These are phyloP conservation scores for Lumbricus terrestris DNA, from an alignment of 2,888 invertebrate genomes.

Conservation along the genomic window DNA sequence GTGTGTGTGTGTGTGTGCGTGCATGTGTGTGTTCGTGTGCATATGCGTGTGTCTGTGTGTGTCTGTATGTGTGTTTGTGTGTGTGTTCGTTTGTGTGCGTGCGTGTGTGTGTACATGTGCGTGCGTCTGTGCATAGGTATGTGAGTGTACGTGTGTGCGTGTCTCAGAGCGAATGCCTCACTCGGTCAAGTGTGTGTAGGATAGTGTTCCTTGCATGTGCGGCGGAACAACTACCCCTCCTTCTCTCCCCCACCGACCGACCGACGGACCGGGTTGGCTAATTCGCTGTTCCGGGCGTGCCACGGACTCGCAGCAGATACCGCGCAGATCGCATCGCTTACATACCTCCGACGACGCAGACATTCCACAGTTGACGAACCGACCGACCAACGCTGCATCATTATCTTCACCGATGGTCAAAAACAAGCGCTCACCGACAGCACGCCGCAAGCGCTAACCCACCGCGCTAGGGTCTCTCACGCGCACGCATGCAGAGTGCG, in stretches of 20 bases:
- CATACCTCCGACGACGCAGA: background rate
- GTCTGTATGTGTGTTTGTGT: background rate
- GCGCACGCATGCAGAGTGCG: too few relatives aligned
- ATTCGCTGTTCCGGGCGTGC: background rate
- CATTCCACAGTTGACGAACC: background rate
- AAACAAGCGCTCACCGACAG: background rate
- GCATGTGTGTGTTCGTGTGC: background rate
- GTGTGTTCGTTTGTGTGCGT: background rate
- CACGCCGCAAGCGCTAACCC: too few relatives aligned
- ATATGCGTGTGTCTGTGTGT: background rate
- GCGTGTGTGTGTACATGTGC: too few relatives aligned
- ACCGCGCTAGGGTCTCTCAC: too few relatives aligned
- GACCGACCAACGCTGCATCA: background rate
- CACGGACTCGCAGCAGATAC: background rate
- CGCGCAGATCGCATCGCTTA: background rate
- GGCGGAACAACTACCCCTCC: background rate
- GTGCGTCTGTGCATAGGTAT: too few relatives aligned
- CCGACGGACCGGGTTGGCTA: background rate
- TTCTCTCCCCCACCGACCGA: too few relatives aligned
- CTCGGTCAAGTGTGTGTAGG: background rate
- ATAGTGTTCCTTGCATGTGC: background rate
- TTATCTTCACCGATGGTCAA: background rate
- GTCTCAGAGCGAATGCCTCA: background rate
- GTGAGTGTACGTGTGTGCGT: background rate
- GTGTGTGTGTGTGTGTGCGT: background rate